Percentiles rank a stretch among this genome's conserved stretches.
These are phyloP conservation scores for Eristalinus aeneus DNA, from an alignment of 2,888 invertebrate genomes.

Conservation along the genomic window DNA sequence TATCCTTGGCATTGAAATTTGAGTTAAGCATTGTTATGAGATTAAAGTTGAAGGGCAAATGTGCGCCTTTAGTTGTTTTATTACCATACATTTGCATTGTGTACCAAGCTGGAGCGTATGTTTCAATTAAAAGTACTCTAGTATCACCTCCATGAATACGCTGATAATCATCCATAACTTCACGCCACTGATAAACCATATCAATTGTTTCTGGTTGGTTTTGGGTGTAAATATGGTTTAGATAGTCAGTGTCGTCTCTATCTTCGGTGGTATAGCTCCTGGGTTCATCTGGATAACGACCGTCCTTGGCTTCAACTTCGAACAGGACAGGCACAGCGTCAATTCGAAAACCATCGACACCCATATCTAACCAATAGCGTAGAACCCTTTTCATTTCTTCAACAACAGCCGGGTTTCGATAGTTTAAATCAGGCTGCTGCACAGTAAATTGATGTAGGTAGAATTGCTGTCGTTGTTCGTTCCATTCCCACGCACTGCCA, in stretches of 20 bases:
- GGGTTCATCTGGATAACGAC: slow-evolving; percentile 82
- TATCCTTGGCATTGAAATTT: slow-evolving; percentile 81
- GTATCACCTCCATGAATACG: slow-evolving; percentile 79
- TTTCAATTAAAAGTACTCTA: slow-evolving; percentile 83
- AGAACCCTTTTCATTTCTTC: slow-evolving; percentile 85
- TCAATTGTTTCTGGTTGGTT: slow-evolving; percentile 82
- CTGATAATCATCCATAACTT: slow-evolving; percentile 84
- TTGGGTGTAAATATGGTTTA: slow-evolving; percentile 82
- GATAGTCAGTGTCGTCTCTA: slow-evolving; percentile 81
- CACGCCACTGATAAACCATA: slow-evolving; percentile 79
- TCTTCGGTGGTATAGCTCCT: slow-evolving; percentile 79
- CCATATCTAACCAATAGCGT: slow-evolving; percentile 87
- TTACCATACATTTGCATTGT: slow-evolving; percentile 84
- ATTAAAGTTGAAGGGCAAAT: slow-evolving; percentile 85
- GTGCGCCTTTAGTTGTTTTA: slow-evolving; percentile 79
- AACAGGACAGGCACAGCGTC: slow-evolving; percentile 81
- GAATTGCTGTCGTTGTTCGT: slow-evolving; percentile 82
- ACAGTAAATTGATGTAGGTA: slow-evolving; percentile 84
- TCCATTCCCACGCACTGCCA: slow-evolving; percentile 85
- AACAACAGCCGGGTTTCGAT: slow-evolving; percentile 84
- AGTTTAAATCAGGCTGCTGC: slow-evolving; percentile 87
- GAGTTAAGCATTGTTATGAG: slow-evolving; percentile 82
- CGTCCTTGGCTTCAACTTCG: slow-evolving; percentile 81
- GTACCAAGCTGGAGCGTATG: slow-evolving; percentile 81
- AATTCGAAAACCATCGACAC: slow-evolving; percentile 88